Evolutionary conservation across 2,113 vertebrate species (phyloP).

Genomic region (Dromaius novaehollandiae): DNA sequence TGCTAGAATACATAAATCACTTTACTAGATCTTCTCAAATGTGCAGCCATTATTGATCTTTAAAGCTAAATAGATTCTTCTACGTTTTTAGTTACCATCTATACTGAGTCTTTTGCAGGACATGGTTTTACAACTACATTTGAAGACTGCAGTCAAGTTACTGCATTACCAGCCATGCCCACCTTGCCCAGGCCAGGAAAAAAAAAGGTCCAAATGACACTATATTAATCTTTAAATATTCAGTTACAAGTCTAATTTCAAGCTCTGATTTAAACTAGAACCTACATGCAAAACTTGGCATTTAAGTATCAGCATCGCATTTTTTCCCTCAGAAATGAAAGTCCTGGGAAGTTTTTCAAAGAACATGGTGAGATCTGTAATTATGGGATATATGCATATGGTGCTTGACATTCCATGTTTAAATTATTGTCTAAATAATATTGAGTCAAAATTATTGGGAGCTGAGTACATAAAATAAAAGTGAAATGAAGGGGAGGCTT

Average conservation of each 20-base stretch:
- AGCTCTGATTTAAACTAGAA: not conserved
- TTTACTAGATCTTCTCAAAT: not conserved
- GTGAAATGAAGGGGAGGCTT: not conserved
- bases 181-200: not conserved
- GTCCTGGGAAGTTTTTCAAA: not conserved
- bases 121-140: not conserved
- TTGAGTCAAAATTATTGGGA: constrained; percentile 4
- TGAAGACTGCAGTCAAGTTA: not conserved
- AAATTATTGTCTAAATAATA: constrained; percentile 9
- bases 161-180: not conserved
- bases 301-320: not conserved
- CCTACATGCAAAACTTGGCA: not conserved
- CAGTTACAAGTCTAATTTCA: not conserved
- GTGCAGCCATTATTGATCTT: not conserved
- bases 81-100: not conserved
- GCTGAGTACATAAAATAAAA: not conserved
- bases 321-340: not conserved
- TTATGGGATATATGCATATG: not conserved
- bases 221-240: not conserved
- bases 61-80: not conserved
- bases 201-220: not conserved
- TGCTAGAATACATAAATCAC: accelerated
- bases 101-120: not conserved
- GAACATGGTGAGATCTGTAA: not conserved
- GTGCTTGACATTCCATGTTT: not conserved